A percentile compares a stretch with the other conserved stretches of the same genome.
Conservation (phyloP, 2,888 invertebrate genomes). For the Pocota personata region DNA sequence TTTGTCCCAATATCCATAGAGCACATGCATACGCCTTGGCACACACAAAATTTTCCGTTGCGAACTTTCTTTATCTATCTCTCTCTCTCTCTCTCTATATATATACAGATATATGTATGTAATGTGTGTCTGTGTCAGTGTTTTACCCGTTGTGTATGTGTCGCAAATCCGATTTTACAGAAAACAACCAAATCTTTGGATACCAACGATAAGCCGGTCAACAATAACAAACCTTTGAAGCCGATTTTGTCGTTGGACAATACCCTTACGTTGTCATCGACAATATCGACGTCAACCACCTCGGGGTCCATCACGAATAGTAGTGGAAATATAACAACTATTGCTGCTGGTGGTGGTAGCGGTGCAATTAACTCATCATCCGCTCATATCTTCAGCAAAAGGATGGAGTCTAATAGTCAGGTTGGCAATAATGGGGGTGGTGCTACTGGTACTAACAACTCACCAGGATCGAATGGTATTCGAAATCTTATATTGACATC, state of each 20-base stretch:
- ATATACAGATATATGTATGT: slow-evolving; percentile 16
- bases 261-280: slow-evolving; percentile 68
- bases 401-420: slow-evolving; percentile 76
- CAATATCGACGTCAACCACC: slow-evolving; percentile 30
- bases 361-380: slow-evolving; percentile 68
- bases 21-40: slow-evolving; percentile 49
- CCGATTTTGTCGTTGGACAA: slow-evolving; percentile 81
- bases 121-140: slow-evolving; percentile 22
- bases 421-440: slow-evolving; percentile 22
- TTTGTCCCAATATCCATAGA: not conserved
- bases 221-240: slow-evolving; percentile 82
- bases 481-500: slow-evolving; percentile 81
- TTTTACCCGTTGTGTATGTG: slow-evolving; percentile 46
- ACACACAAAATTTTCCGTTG: slow-evolving; percentile 40
- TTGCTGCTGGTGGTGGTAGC: slow-evolving; percentile 26
- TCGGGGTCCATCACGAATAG: slow-evolving; percentile 50
- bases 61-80: slow-evolving; percentile 16
- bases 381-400: slow-evolving; percentile 75
- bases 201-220: slow-evolving; percentile 80
- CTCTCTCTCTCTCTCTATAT: not conserved
- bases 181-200: slow-evolving; percentile 82
- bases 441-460: slow-evolving; percentile 75
- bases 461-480: slow-evolving; percentile 81
- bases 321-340: slow-evolving; percentile 45
- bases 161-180: slow-evolving; percentile 76